phyloP scores from a whole-genome alignment of 2,888 invertebrate genomes.

The Epistrophe eligans region DNA sequence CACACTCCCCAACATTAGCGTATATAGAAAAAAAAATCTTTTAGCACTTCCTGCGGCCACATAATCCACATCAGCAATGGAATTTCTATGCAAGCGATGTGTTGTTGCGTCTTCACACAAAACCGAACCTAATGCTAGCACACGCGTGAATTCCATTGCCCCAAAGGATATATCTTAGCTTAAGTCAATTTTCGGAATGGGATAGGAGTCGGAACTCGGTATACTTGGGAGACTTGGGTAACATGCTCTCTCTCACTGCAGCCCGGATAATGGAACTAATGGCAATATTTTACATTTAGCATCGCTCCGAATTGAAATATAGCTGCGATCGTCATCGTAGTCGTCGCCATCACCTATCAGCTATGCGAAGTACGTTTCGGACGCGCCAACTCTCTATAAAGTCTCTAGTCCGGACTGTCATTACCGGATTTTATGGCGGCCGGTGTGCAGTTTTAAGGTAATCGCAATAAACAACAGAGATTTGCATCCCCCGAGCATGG shows the following conservation, averaged over 20 bases:
- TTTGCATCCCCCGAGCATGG: slow-evolving; percentile 72
- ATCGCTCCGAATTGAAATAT: slow-evolving; percentile 75
- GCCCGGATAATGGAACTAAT: slow-evolving; percentile 72
- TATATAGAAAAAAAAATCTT: slow-evolving; percentile 33
- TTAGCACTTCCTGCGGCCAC: slow-evolving; percentile 70
- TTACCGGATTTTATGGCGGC: slow-evolving; percentile 74
- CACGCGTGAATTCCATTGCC: slow-evolving; percentile 57
- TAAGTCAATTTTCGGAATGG: slow-evolving; percentile 40
- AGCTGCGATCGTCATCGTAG: slow-evolving; percentile 64
- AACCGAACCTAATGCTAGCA: slow-evolving; percentile 54
- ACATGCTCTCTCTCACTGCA: slow-evolving; percentile 9
- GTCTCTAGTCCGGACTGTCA: slow-evolving; percentile 57
- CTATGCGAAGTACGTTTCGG: slow-evolving; percentile 16
- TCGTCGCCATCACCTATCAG: slow-evolving; percentile 67
- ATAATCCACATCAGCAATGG: slow-evolving; percentile 37
- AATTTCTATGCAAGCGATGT: slow-evolving; percentile 36
- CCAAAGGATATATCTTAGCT: slow-evolving; percentile 29
- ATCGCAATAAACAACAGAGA: slow-evolving; percentile 76
- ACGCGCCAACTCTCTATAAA: slow-evolving; percentile 7
- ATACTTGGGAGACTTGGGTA: neutral
- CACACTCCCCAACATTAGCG: slow-evolving; percentile 56
- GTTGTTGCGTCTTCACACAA: slow-evolving; percentile 16
- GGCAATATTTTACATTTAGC: slow-evolving; percentile 76
- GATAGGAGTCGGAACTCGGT: neutral
- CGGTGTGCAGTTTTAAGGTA: slow-evolving; percentile 75